Evolutionary conservation across 2,113 vertebrate genomes (phyloP).

Genomic region (Aspiorhynchus laticeps): DNA sequence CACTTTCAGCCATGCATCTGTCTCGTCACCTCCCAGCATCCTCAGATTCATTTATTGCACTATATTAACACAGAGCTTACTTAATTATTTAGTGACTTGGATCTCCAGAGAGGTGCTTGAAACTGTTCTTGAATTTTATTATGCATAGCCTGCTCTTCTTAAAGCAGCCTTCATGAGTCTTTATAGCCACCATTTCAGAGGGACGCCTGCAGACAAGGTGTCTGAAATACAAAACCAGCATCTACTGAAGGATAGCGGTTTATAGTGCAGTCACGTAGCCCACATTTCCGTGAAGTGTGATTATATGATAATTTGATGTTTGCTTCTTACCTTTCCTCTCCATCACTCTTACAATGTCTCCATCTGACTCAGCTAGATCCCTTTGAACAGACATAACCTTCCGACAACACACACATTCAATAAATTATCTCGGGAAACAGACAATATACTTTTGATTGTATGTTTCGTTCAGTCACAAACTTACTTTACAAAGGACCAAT

Average conservation of each 20-base stretch:
- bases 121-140: conserved; percentile 19
- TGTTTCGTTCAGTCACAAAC: conserved; percentile 34
- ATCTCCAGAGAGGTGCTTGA: conserved; percentile 19
- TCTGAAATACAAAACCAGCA: conserved; percentile 19
- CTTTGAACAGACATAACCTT: conserved; percentile 28
- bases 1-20: conserved; percentile 39
- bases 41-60: conserved; percentile 4
- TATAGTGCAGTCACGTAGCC: conserved; percentile 18
- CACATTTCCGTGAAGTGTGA: conserved; percentile 22
- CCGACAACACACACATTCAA: conserved; percentile 25
- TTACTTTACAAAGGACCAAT: conserved; percentile 49
- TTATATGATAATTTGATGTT: conserved; percentile 56
- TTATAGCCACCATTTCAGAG: conserved; percentile 18
- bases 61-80: conserved; percentile 23
- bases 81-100: conserved; percentile 34
- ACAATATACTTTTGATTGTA: conserved; percentile 40
- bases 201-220: neutral
- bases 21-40: conserved; percentile 27
- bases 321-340: conserved; percentile 20
- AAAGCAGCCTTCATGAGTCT: neutral
- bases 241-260: neutral
- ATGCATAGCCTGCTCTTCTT: conserved; percentile 27
- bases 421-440: conserved; percentile 45
- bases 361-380: neutral
- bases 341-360: conserved; percentile 33